Conservation (phyloP, 2,113 vertebrate species). For the Acanthisitta chloris region DNA sequence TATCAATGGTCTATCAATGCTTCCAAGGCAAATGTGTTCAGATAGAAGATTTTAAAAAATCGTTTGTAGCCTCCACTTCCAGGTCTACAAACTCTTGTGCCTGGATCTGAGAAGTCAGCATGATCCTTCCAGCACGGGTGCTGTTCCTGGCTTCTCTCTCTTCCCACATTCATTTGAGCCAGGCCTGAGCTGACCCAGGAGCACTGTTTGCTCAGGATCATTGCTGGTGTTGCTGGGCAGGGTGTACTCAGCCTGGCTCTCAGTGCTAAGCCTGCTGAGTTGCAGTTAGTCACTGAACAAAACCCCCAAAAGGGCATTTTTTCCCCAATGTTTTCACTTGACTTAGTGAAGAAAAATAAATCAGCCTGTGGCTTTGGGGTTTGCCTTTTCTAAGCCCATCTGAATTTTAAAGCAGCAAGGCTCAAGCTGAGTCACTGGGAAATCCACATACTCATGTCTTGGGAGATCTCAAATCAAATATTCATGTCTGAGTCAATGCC, state of each 20-base stretch:
- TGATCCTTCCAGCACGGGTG: not conserved
- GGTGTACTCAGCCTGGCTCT: not conserved
- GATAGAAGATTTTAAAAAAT: not conserved
- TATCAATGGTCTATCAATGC: no score
- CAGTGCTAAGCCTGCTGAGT: not conserved
- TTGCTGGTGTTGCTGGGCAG: not conserved
- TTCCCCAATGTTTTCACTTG: not conserved
- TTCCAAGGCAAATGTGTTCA: not conserved
- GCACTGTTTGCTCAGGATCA: not conserved
- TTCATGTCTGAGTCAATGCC: not conserved
- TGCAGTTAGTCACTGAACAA: conserved; percentile 11
- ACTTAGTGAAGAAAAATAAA: conserved; percentile 23
- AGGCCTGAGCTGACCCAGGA: not conserved
- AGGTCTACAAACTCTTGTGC: not conserved
- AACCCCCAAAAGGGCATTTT: conserved; percentile 9
- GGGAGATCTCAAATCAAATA: conserved; percentile 27
- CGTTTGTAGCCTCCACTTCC: not conserved
- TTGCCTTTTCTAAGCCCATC: not conserved
- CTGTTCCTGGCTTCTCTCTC: not conserved
- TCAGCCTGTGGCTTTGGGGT: not conserved
- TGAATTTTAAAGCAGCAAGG: conserved; percentile 18
- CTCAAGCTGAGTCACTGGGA: conserved; percentile 24
- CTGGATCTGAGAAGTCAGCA: not conserved
- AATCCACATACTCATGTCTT: not conserved
- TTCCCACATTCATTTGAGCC: not conserved